Evolutionary conservation across 2,888 invertebrate species (phyloP).

Genomic region (Cecidostiba fungosa): DNA sequence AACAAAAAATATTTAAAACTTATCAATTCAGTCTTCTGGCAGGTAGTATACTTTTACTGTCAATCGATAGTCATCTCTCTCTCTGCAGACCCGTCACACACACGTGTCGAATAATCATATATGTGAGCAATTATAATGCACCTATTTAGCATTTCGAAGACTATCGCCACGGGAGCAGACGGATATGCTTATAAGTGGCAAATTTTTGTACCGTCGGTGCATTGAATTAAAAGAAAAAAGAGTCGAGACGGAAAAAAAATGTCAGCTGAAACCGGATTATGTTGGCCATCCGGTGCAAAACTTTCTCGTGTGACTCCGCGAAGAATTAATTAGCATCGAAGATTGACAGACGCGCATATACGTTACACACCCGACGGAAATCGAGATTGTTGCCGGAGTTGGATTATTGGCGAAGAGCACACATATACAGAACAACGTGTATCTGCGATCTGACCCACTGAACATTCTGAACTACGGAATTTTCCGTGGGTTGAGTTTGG

Average conservation of each 20-base stretch:
- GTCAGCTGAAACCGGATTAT: constrained; percentile 68
- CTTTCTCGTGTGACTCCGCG: constrained; percentile 68
- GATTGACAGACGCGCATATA: constrained; percentile 67
- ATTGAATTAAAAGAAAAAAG: constrained; percentile 31
- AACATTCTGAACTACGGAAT: constrained; percentile 43
- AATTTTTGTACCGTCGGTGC: constrained; percentile 47
- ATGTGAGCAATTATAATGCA: constrained; percentile 14
- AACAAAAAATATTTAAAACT: too few relatives aligned
- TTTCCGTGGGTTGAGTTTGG: neutral
- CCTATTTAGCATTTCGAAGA: neutral
- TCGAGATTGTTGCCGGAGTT: constrained; percentile 51
- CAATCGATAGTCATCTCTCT: neutral
- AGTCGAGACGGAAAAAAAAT: constrained; percentile 10
- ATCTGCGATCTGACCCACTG: constrained; percentile 63
- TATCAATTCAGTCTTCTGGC: too few relatives aligned
- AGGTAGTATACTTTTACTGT: neutral
- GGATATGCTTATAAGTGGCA: neutral
- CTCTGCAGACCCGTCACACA: neutral
- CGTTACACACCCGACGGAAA: constrained; percentile 45
- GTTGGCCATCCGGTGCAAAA: constrained; percentile 67
- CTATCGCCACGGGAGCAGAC: constrained; percentile 1
- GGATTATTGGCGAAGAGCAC: constrained; percentile 38
- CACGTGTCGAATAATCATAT: neutral
- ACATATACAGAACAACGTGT: constrained; percentile 4
- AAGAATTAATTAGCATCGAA: constrained; percentile 69